A percentile compares a stretch with the other conserved stretches of the same genome.
Conservation (phyloP, 1,140 invertebrate genomes). For the Radopholus similis region DNA sequence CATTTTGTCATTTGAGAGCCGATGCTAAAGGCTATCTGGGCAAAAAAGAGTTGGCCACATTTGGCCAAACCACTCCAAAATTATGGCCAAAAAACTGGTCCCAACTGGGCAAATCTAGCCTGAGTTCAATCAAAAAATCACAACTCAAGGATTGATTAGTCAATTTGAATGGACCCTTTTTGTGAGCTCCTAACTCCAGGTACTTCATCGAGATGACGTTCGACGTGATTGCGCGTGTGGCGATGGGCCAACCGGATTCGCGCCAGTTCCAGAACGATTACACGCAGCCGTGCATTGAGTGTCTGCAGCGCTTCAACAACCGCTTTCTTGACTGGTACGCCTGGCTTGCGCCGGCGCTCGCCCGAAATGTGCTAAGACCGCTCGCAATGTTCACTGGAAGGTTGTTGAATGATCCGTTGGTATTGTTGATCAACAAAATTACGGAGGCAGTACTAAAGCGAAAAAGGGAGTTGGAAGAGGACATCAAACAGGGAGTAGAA, state of each 20-base stretch:
- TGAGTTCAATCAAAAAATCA: too few species aligned
- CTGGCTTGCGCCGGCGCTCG: neutral
- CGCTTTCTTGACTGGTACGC: neutral
- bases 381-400: neutral
- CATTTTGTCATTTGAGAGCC: too few species aligned
- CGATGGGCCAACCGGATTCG: conserved; percentile 42
- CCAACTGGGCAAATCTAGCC: too few species aligned
- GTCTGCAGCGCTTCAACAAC: neutral
- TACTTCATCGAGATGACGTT: conserved; percentile 46
- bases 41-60: too few species aligned
- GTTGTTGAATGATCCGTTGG: neutral
- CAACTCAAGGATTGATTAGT: too few species aligned
- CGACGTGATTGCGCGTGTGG: conserved; percentile 43
- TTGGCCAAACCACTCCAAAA: too few species aligned
- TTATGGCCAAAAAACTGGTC: too few species aligned
- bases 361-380: neutral
- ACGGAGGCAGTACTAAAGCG: neutral
- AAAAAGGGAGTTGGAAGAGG: neutral
- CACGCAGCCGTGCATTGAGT: neutral
- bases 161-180: too few species aligned
- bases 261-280: conserved; percentile 44
- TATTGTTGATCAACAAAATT: neutral
- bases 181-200: conserved; percentile 8
- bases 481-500: neutral
- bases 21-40: too few species aligned